Conservation (phyloP, 2,797 vertebrate genomes). For the Crocidura indochinensis region DNA sequence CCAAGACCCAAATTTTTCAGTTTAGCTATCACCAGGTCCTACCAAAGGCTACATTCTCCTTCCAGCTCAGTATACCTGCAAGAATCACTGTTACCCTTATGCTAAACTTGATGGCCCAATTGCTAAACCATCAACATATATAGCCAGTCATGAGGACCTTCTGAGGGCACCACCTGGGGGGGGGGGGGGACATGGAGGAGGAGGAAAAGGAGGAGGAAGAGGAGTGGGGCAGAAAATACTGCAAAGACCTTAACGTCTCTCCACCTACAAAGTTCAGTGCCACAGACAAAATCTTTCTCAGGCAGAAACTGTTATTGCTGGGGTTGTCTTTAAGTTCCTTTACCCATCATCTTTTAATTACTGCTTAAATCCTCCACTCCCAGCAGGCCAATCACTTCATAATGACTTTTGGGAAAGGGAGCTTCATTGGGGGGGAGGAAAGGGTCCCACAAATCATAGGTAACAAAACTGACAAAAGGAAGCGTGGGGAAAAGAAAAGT, state of each 20-base stretch:
- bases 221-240: not conserved
- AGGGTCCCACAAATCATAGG: not conserved
- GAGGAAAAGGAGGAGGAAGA: too few species aligned
- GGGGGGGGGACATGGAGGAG: too few species aligned
- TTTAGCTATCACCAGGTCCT: too few species aligned
- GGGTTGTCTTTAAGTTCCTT: slow-evolving; percentile 11
- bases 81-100: too few species aligned
- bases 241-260: too few species aligned
- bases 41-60: too few species aligned
- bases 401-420: slow-evolving; percentile 11
- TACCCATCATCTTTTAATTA: slow-evolving; percentile 50
- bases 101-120: too few species aligned
- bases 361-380: slow-evolving; percentile 44
- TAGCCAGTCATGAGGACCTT: too few species aligned
- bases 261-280: not conserved
- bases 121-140: too few species aligned
- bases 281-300: not conserved
- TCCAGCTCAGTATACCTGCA: too few species aligned
- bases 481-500: slow-evolving; percentile 25
- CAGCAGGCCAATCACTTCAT: slow-evolving; percentile 40
- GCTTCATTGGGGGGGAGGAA: not conserved
- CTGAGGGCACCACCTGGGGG: too few species aligned
- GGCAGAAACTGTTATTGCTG: not conserved
- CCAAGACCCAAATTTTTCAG: too few species aligned
- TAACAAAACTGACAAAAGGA: slow-evolving; percentile 45